Base-by-base conservation (phyloP, 2,888 invertebrate genomes). In the Noctua janthe region DNA sequence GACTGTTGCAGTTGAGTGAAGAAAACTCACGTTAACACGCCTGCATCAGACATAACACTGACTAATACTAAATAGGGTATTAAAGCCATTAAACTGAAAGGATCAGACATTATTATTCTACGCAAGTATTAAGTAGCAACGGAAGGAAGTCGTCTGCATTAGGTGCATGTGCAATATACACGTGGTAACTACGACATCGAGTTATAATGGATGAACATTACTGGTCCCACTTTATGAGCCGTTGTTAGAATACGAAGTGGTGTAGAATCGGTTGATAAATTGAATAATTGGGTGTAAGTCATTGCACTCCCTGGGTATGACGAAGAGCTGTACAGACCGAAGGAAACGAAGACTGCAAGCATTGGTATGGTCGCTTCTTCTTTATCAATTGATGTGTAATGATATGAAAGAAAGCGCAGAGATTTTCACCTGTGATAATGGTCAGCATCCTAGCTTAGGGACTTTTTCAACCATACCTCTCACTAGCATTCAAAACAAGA, bases 111-210 rank as follows among this genome's bases (percentile, higher is more conserved):
- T 84, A 71, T 35, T 80, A 85, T 85, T 85, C 85, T 13, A 64
- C 0, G 15, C 72, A 64, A 51, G 85, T 64, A 10, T 47, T 1
- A 15, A 54, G n/a, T 29, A 35, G n/a, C 47, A 69, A 85, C 85
- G 85, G 85, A 86, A 86, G 85, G 88, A 86, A 86, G 73, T 51
- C 74, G 76, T 76, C 74, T 85, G 75, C 73, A 71, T 71, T 67
- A 81, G n/a, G 47, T 81, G 81, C 78, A 81, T 64, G 81, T 82
- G 82, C 85, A 82, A 59, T 80, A 80, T 15, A 84, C 80, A 80
- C 64, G 81, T 71, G 70, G 70, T 81, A 64, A 81, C 71, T 49
- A 59, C 66, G 0, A n/a, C 1, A 71, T 66, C 49, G 35, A 66
- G 51, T n/a, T 59, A 62, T 71, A 67, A 76, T 83, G 23, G 39